phyloP scores from a whole-genome alignment of 2,113 vertebrate genomes.

The Xerus inauris region DNA sequence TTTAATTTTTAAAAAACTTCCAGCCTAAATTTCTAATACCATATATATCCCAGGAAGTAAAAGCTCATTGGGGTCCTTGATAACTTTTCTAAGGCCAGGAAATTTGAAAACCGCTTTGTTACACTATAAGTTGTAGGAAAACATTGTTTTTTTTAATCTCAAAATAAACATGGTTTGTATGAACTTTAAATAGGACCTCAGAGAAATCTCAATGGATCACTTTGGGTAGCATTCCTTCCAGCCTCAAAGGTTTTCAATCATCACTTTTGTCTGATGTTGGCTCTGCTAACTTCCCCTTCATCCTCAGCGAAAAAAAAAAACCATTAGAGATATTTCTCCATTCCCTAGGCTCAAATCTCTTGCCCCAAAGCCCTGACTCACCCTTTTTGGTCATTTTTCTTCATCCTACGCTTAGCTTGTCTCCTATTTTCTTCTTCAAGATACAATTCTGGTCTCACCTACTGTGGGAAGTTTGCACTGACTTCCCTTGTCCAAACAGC shows the following conservation, averaged over 20 bases:
- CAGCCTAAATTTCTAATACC: not conserved
- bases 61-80: not conserved
- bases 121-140: not conserved
- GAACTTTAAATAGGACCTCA: not conserved
- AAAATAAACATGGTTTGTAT: not conserved
- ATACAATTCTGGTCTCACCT: not conserved
- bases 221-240: not conserved
- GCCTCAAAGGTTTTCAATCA: not conserved
- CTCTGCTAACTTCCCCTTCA: not conserved
- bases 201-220: not conserved
- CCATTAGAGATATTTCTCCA: not conserved
- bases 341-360: not conserved
- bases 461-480: not conserved
- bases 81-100: conserved; percentile 27
- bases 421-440: not conserved
- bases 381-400: not conserved
- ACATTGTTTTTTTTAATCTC: not conserved
- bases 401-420: not conserved
- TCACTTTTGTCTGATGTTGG: not conserved
- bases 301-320: not conserved
- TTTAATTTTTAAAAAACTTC: not conserved
- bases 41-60: not conserved
- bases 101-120: not conserved
- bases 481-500: not conserved
- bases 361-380: not conserved